phyloP scores from a whole-genome alignment of 2,888 invertebrate genomes.

The Amaurobius ferox region DNA sequence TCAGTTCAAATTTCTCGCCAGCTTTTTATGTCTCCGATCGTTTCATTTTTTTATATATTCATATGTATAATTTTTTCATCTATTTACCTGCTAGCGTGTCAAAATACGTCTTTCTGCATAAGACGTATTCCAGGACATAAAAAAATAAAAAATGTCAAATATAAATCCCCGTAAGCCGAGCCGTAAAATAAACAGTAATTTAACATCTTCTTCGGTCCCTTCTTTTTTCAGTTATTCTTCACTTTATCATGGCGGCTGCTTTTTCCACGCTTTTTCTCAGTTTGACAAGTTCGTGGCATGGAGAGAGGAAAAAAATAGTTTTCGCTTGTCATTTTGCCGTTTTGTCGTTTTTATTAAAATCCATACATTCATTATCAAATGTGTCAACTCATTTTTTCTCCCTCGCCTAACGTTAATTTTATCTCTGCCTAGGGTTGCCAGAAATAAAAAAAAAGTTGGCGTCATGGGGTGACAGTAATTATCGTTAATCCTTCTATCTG shows the following conservation, averaged over 20 bases:
- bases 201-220: conserved; percentile 15
- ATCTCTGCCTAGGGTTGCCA: conserved; percentile 45
- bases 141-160: neutral
- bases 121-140: neutral
- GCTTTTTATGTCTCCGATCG: neutral
- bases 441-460: conserved; percentile 42
- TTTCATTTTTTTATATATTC: neutral
- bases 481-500: conserved; percentile 66
- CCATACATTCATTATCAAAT: conserved; percentile 71
- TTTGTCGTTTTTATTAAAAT: conserved; percentile 68
- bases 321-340: conserved; percentile 40
- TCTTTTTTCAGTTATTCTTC: conserved; percentile 8
- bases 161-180: neutral
- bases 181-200: conserved; percentile 43
- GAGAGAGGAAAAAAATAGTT: neutral
- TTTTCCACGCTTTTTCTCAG: conserved; percentile 11
- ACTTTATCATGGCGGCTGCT: neutral
- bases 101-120: neutral
- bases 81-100: neutral
- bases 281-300: conserved; percentile 28
- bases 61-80: neutral
- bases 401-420: conserved; percentile 51
- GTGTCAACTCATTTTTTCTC: conserved; percentile 47
- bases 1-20: conserved; percentile 20
- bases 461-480: conserved; percentile 70